Percentiles rank a stretch among this genome's conserved stretches.
Evolutionary conservation across 2,888 invertebrate species (phyloP).

Genomic region (Eurytoma californica): DNA sequence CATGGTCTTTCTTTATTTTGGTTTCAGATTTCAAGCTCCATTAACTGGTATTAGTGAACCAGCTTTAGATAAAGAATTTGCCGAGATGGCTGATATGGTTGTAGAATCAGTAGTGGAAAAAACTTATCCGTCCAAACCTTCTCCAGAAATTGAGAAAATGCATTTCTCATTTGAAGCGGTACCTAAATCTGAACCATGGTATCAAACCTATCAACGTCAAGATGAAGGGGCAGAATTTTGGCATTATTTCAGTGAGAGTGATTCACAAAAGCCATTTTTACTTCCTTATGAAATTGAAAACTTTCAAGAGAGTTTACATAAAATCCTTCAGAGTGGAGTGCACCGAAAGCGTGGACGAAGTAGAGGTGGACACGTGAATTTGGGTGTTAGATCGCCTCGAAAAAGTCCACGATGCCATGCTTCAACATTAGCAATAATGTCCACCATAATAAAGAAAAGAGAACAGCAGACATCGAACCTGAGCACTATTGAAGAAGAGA

Average conservation of each 20-base stretch:
- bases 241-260: slow-evolving; percentile 78
- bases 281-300: slow-evolving; percentile 85
- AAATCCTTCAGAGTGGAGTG: slow-evolving; percentile 60
- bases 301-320: slow-evolving; percentile 68
- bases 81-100: slow-evolving; percentile 64
- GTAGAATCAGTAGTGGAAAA: slow-evolving; percentile 57
- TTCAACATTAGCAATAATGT: slow-evolving; percentile 88
- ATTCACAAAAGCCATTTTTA: slow-evolving; percentile 80
- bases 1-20: background rate
- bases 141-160: slow-evolving; percentile 78
- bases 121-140: slow-evolving; percentile 72
- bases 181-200: slow-evolving; percentile 87
- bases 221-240: slow-evolving; percentile 83
- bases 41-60: slow-evolving; percentile 73
- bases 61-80: slow-evolving; percentile 61
- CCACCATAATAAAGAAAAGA: slow-evolving; percentile 72
- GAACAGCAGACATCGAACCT: slow-evolving; percentile 63
- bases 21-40: slow-evolving; percentile 70
- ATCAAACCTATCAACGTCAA: slow-evolving; percentile 85
- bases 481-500: slow-evolving; percentile 61
- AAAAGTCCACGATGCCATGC: slow-evolving; percentile 93
- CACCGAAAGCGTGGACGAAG: slow-evolving; percentile 57
- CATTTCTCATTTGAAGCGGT: slow-evolving; percentile 86
- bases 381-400: slow-evolving; percentile 80
- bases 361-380: slow-evolving; percentile 55